Conservation (phyloP, 2,888 invertebrate genomes). For the Peribatodes rhomboidaria region DNA sequence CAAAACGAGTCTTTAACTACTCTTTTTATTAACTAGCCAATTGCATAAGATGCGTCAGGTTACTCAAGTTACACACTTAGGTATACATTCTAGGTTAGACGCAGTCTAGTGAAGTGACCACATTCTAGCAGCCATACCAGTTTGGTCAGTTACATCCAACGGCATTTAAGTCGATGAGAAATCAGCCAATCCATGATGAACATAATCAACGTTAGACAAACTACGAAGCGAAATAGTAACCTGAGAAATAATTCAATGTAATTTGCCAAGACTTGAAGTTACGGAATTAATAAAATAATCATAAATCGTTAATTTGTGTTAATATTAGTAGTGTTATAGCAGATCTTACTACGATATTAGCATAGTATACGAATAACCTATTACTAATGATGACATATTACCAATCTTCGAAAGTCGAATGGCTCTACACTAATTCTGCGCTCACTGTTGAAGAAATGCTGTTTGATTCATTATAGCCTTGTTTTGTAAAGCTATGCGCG, state of each 20-base stretch:
- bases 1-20: not conserved
- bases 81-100: slow-evolving; percentile 12
- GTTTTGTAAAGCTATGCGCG: not conserved
- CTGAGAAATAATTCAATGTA: no score
- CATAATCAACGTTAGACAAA: not conserved
- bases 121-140: slow-evolving; percentile 22
- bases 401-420: no score
- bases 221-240: not conserved
- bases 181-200: not conserved
- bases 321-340: no score
- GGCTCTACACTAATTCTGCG: no score
- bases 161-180: slow-evolving; percentile 11
- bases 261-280: no score
- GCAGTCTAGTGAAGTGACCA: slow-evolving; percentile 21
- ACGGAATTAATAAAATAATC: not conserved
- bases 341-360: no score
- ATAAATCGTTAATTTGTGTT: no score
- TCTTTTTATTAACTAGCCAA: slow-evolving; percentile 6
- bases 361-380: no score
- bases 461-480: slow-evolving; percentile 4
- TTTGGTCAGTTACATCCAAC: slow-evolving; percentile 17
- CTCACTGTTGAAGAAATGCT: not conserved
- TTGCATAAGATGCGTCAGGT: slow-evolving; percentile 40
- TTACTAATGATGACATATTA: no score
- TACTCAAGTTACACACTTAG: slow-evolving; percentile 35